phyloP scores from a whole-genome alignment of 2,888 invertebrate species.

The Myopa tessellatipennis region DNA sequence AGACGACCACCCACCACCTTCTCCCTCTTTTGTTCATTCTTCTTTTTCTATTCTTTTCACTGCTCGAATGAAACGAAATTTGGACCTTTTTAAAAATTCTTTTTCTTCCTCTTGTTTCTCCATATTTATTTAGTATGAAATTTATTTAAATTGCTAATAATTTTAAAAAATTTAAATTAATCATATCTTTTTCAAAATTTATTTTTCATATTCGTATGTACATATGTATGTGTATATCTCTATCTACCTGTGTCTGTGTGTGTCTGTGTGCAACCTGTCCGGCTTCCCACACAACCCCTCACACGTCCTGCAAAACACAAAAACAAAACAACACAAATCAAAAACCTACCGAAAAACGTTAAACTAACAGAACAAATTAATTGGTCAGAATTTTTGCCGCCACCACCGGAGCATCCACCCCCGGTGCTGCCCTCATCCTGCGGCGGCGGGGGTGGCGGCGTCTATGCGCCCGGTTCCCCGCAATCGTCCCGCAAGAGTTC shows the following conservation, averaged over 20 bases:
- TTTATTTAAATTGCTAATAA: conserved; percentile 15
- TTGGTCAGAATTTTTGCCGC: conserved; percentile 73
- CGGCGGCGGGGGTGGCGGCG: conserved; percentile 48
- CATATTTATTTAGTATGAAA: neutral
- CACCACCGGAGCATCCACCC: conserved; percentile 74
- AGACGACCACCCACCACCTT: no score
- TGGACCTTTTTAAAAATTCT: neutral
- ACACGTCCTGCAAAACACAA: neutral
- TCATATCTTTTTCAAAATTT: conserved; percentile 24
- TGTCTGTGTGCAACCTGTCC: conserved; percentile 13
- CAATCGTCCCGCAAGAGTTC: conserved; percentile 67
- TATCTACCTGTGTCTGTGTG: neutral
- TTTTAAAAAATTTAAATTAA: no score
- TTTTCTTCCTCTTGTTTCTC: neutral
- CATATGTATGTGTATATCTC: neutral
- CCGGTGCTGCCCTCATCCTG: conserved; percentile 68
- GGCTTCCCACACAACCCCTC: conserved; percentile 7
- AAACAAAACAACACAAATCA: conserved; percentile 15
- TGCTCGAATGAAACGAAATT: no score
- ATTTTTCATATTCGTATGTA: conserved; percentile 11
- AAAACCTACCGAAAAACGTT: conserved; percentile 31
- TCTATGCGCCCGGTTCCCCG: conserved; percentile 66
- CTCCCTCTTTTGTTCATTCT: no score
- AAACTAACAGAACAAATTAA: conserved; percentile 66
- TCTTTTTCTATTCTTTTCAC: no score